These are phyloP conservation scores for Calidris pygmaea DNA, from an alignment of 2,113 vertebrate genomes.

Conservation along the genomic window DNA sequence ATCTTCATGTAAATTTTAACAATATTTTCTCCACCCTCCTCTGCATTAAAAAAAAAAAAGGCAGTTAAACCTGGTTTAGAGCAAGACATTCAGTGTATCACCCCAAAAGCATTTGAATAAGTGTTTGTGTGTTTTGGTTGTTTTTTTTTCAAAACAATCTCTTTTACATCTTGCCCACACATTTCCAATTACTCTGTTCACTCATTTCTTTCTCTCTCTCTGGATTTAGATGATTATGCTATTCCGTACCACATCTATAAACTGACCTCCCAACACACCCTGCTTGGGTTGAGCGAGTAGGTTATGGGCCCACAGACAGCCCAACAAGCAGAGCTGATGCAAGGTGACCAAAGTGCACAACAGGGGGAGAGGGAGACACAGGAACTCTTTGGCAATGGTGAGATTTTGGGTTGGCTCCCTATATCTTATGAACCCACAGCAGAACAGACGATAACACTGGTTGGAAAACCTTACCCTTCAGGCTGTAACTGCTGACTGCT, in stretches of 20 bases:
- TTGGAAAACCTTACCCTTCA: conserved; percentile 68
- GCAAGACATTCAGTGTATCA: not conserved
- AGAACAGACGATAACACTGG: fast-evolving
- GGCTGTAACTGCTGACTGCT: conserved; percentile 68
- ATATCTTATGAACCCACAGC: not conserved
- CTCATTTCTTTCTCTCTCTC: not conserved
- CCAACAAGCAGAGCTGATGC: not conserved
- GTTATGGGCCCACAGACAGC: not conserved
- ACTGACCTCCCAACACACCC: not conserved
- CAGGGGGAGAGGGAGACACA: not conserved
- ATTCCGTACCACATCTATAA: not conserved
- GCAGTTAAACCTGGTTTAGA: not conserved
- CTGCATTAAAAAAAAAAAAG: conserved; percentile 17
- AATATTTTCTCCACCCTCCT: conserved; percentile 49
- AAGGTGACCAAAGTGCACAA: not conserved
- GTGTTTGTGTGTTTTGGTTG: too few species aligned
- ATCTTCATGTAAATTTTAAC: conserved; percentile 71
- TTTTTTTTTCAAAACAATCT: not conserved
- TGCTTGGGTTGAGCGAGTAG: not conserved
- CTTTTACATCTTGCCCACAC: not conserved
- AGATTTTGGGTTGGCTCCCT: not conserved
- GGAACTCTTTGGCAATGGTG: fast-evolving
- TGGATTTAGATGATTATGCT: too few species aligned
- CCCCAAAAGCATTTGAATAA: not conserved
- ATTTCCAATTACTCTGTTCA: not conserved